Percentiles rank a stretch among this genome's conserved stretches.
Evolutionary conservation across 2,113 vertebrate genomes (phyloP).

Genomic region (Daphoenositta chrysoptera): DNA sequence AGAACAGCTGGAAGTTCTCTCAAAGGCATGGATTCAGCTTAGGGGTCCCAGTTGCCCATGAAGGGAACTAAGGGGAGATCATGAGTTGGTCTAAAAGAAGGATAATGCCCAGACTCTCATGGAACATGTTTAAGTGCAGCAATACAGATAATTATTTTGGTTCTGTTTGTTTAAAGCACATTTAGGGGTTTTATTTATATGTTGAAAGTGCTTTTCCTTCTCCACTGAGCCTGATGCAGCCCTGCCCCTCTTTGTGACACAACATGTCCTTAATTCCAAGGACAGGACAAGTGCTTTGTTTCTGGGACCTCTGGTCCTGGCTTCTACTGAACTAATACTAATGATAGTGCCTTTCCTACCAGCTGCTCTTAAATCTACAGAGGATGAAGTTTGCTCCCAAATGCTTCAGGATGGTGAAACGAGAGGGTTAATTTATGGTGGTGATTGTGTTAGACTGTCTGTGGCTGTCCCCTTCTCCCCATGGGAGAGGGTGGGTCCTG

Average conservation of each 20-base stretch:
- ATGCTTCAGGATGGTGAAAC: neutral
- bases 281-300: neutral
- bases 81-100: neutral
- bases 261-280: neutral
- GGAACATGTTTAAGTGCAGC: neutral
- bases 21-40: too few relatives aligned
- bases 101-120: neutral
- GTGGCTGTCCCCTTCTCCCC: neutral
- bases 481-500: neutral
- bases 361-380: neutral
- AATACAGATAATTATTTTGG: neutral
- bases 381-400: neutral
- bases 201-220: neutral
- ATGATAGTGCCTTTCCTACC: fast-evolving
- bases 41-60: neutral
- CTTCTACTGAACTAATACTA: neutral
- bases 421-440: neutral
- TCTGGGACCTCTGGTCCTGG: neutral
- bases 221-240: neutral
- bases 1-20: neutral
- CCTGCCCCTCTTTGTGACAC: neutral
- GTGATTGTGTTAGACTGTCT: neutral
- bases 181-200: neutral
- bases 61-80: neutral
- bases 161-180: neutral